Evolutionary conservation across 2,888 invertebrate species (phyloP).

Genomic region (Cyrtodaria siliqua): DNA sequence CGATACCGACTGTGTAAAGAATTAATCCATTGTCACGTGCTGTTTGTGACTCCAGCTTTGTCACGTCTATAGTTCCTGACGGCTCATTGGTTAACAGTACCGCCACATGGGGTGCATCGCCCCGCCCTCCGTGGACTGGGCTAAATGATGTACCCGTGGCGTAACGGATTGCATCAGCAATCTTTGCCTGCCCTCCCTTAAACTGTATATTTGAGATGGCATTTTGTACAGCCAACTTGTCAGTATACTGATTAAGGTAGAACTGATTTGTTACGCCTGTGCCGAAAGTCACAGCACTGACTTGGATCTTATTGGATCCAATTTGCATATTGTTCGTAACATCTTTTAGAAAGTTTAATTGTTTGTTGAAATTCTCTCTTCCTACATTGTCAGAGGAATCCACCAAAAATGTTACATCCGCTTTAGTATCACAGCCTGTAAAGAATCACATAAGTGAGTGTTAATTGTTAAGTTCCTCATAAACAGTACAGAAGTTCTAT

Average conservation of each 20-base stretch:
- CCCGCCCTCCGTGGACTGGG: slow-evolving; percentile 72
- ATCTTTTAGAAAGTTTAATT: slow-evolving; percentile 73
- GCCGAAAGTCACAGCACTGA: slow-evolving; percentile 74
- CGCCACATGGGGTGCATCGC: slow-evolving; percentile 68
- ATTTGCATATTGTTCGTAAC: slow-evolving; percentile 74
- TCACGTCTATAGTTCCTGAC: slow-evolving; percentile 69
- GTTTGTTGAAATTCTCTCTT: slow-evolving; percentile 69
- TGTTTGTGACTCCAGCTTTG: slow-evolving; percentile 70
- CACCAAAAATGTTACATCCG: slow-evolving; percentile 76
- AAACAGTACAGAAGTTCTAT: no score
- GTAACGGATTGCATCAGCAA: slow-evolving; percentile 72
- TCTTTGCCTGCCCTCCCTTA: slow-evolving; percentile 68
- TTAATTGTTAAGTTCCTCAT: no score
- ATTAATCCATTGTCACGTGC: slow-evolving; percentile 72
- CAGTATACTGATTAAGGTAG: slow-evolving; percentile 71
- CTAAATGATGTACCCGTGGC: slow-evolving; percentile 74
- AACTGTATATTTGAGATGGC: slow-evolving; percentile 71
- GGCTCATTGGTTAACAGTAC: slow-evolving; percentile 72
- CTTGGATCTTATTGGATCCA: slow-evolving; percentile 68
- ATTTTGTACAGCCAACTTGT: slow-evolving; percentile 58
- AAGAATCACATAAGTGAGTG: no score
- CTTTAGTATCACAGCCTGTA: slow-evolving; percentile 76
- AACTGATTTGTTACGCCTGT: slow-evolving; percentile 72
- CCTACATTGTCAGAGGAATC: slow-evolving; percentile 76
- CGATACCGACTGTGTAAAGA: slow-evolving; percentile 70